phyloP scores from a whole-genome alignment of 2,113 vertebrate species.

The Chitala chitala region DNA sequence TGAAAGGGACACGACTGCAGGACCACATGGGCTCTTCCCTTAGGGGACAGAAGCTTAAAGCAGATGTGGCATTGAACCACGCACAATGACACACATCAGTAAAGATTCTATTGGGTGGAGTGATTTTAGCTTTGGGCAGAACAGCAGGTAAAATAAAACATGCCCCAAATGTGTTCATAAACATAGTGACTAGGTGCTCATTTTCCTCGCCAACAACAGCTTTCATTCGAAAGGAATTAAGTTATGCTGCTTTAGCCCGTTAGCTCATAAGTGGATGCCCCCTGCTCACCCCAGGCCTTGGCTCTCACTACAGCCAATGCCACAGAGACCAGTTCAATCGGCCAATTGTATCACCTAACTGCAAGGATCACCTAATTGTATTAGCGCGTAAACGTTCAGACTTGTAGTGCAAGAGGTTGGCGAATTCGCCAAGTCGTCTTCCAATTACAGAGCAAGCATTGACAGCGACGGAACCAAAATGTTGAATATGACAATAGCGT shows the following conservation, averaged over 20 bases:
- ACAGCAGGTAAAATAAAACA: no score
- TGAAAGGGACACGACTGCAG: no score
- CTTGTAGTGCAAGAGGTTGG: background rate
- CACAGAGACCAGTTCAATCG: slow-evolving; percentile 17
- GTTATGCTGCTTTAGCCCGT: background rate
- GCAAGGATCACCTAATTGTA: slow-evolving; percentile 8
- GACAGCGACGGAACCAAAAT: background rate
- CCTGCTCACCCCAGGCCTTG: background rate
- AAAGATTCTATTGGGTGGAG: no score
- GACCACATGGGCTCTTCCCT: no score
- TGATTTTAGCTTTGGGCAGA: no score
- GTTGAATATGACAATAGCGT: background rate
- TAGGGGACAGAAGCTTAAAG: no score
- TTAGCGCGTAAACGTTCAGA: background rate
- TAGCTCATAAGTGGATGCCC: background rate
- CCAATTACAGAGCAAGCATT: background rate
- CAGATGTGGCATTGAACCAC: no score
- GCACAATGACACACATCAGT: no score
- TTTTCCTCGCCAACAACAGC: slow-evolving; percentile 1
- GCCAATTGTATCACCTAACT: background rate
- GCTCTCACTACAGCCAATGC: background rate
- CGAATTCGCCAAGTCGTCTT: background rate
- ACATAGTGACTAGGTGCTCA: background rate
- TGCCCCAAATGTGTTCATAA: no score
- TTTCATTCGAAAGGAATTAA: slow-evolving; percentile 2